A percentile compares a stretch with the other conserved stretches of the same genome.
phyloP scores from a whole-genome alignment of 2,797 vertebrate genomes.

The Gymnocypris eckloni region DNA sequence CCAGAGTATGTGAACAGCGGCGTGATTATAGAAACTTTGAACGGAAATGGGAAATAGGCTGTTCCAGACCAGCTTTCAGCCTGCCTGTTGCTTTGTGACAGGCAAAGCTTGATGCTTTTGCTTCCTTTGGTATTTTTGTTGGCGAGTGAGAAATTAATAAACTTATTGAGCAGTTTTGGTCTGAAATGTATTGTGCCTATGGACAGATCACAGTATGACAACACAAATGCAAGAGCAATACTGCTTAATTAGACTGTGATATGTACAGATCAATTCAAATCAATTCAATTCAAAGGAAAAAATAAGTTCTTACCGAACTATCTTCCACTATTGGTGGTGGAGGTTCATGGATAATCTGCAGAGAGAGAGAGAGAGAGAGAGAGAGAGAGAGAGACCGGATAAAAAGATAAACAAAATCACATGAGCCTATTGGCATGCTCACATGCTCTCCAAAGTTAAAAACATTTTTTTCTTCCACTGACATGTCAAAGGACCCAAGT shows the following conservation, averaged over 20 bases:
- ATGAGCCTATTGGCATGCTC: constrained; percentile 33
- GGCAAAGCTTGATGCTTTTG: background rate
- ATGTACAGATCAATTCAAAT: background rate
- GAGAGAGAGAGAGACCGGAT: constrained; percentile 8
- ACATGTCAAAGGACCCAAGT: constrained; percentile 52
- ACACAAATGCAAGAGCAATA: background rate
- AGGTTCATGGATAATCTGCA: constrained; percentile 93
- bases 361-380: constrained; percentile 19
- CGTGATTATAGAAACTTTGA: background rate
- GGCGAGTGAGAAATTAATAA: background rate
- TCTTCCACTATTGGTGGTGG: constrained; percentile 89
- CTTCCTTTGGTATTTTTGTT: background rate
- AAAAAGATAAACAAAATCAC: constrained; percentile 40
- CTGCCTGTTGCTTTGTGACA: background rate
- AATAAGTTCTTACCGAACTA: constrained; percentile 86
- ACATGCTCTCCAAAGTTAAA: constrained; percentile 47
- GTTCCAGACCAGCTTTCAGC: constrained; percentile 3
- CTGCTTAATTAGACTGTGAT: background rate
- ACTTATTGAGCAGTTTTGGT: background rate
- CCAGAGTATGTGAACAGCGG: background rate
- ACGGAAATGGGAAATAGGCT: background rate
- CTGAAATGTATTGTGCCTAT: background rate
- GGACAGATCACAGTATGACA: background rate
- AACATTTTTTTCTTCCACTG: constrained; percentile 54
- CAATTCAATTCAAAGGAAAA: background rate